Percentiles rank a stretch among this genome's conserved stretches.
Conservation (phyloP, 2,888 invertebrate genomes). For the Limnephilus lunatus region DNA sequence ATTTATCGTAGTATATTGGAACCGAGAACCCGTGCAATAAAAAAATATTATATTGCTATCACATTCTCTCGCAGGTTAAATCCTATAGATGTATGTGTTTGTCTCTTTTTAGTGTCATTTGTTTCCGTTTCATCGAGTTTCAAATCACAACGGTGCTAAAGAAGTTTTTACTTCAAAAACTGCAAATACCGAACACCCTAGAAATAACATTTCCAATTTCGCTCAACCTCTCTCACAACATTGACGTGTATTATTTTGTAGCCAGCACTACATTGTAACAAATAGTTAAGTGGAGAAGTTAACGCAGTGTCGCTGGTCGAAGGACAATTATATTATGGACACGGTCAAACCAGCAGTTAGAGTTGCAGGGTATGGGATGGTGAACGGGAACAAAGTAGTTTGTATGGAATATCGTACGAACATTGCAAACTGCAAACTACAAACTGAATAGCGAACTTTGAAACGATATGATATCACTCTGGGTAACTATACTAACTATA, state of each 20-base stretch:
- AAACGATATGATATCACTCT: not conserved
- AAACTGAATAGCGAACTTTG: not conserved
- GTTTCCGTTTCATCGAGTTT: no score
- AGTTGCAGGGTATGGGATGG: not conserved
- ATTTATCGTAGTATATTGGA: no score
- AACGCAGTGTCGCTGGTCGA: not conserved
- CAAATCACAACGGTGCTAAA: no score
- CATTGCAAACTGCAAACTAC: not conserved
- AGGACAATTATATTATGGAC: not conserved
- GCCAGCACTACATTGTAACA: not conserved
- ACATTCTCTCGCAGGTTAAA: no score
- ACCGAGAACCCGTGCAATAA: no score
- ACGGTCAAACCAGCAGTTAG: not conserved
- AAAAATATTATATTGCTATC: no score
- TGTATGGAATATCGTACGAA: not conserved
- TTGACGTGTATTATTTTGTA: not conserved
- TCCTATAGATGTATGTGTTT: no score
- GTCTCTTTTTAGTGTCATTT: no score
- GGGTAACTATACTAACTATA: not conserved
- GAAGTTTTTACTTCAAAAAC: no score
- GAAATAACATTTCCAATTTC: not conserved
- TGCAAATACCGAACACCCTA: not conserved
- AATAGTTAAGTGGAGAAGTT: not conserved
- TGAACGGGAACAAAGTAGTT: not conserved
- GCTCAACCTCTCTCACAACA: not conserved